A percentile compares a stretch with the other conserved stretches of the same genome.
Evolutionary conservation across 64 coral and sea anemone genomes (phyloP).

Genomic region (Dendronephthya gigantea): DNA sequence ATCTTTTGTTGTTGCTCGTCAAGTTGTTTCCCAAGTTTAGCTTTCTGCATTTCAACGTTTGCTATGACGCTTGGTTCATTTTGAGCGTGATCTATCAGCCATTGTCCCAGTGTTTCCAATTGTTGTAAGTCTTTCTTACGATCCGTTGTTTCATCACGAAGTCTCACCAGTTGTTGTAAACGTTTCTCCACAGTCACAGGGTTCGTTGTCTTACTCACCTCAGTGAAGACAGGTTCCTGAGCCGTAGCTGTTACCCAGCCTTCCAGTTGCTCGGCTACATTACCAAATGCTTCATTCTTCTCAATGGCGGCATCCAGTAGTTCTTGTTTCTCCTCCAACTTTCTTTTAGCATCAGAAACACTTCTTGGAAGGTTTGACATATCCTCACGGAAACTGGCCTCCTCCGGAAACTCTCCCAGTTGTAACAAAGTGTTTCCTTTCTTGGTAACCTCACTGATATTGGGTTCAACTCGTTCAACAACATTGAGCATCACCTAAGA

Average conservation of each 20-base stretch:
- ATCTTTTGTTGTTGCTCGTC: conserved; percentile 6
- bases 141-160: background rate
- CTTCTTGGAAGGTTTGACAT: background rate
- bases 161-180: conserved; percentile 61
- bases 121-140: conserved; percentile 6
- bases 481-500: background rate
- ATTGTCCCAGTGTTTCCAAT: background rate
- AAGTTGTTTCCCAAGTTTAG: background rate
- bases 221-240: conserved; percentile 48
- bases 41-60: background rate
- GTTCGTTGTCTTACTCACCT: conserved; percentile 59
- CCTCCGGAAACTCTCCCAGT: background rate
- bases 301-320: background rate
- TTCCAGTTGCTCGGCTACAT: conserved; percentile 34
- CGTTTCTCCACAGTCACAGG: conserved; percentile 60
- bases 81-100: background rate
- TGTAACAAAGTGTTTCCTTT: conserved; percentile 10
- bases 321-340: background rate
- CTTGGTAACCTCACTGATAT: background rate
- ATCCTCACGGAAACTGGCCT: background rate
- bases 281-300: background rate
- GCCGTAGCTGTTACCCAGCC: conserved; percentile 67
- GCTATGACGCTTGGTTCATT: background rate
- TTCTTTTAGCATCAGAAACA: background rate
- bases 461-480: background rate